Conservation (phyloP, 1,140 invertebrate species). For the Drosophila varians region DNA sequence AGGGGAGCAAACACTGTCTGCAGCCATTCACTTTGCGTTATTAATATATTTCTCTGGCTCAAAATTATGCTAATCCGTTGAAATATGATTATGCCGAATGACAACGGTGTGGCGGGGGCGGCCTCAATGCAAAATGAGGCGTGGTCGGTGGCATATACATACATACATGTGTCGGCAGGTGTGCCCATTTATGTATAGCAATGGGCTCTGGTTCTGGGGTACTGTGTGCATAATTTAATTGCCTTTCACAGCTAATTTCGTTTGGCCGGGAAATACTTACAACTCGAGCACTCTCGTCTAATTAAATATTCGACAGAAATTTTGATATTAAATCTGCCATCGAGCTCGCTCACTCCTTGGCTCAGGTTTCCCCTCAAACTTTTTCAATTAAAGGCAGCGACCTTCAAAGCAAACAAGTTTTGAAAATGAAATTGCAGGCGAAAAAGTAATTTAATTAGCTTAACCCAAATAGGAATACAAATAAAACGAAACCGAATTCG, state of each 20-base stretch:
- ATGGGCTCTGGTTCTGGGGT: slow-evolving; percentile 17
- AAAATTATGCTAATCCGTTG: slow-evolving; percentile 82
- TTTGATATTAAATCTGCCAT: slow-evolving; percentile 56
- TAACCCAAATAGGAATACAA: slow-evolving; percentile 62
- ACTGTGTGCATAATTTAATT: slow-evolving; percentile 74
- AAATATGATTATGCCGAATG: slow-evolving; percentile 82
- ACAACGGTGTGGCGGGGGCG: slow-evolving; percentile 61
- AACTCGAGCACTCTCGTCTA: slow-evolving; percentile 35
- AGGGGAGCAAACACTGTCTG: slow-evolving; percentile 20
- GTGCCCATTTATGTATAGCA: slow-evolving; percentile 41
- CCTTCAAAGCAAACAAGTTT: slow-evolving; percentile 70
- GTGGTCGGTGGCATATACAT: slow-evolving; percentile 7
- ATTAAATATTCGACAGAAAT: slow-evolving; percentile 64
- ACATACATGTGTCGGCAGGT: slow-evolving; percentile 49
- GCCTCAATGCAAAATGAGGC: slow-evolving; percentile 1
- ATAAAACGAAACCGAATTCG: slow-evolving; percentile 26
- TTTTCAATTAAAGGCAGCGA: slow-evolving; percentile 76
- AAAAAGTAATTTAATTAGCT: slow-evolving; percentile 80
- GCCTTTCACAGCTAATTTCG: slow-evolving; percentile 73
- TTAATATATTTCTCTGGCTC: slow-evolving; percentile 68
- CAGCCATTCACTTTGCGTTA: slow-evolving; percentile 80
- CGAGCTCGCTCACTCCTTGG: not conserved
- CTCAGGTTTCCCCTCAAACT: slow-evolving; percentile 33
- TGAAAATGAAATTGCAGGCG: slow-evolving; percentile 70
- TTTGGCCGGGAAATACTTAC: slow-evolving; percentile 10